These are phyloP conservation scores for Parasteatoda lunata DNA, from an alignment of 2,888 invertebrate species.

Conservation along the genomic window DNA sequence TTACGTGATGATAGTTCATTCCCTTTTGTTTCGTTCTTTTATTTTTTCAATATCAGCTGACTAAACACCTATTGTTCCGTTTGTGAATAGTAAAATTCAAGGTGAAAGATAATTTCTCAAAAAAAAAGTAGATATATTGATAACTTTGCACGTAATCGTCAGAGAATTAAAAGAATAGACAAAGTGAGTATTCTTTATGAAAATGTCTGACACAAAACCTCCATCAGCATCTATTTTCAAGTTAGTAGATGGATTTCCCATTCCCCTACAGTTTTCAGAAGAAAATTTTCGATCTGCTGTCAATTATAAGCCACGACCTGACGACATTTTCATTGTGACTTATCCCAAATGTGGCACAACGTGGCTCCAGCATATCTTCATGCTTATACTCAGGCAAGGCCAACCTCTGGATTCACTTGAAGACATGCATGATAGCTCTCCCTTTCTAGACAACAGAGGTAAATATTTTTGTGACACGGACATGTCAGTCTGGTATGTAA, in stretches of 20 bases:
- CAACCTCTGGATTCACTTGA: neutral
- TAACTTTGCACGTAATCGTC: too few relatives aligned
- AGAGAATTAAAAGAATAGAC: too few relatives aligned
- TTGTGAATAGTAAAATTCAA: too few relatives aligned
- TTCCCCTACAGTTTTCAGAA: conserved; percentile 3
- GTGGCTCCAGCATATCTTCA: conserved; percentile 40
- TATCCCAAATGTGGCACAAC: conserved; percentile 62
- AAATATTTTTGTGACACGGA: neutral
- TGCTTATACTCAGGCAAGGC: conserved; percentile 30
- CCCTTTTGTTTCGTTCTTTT: too few relatives aligned
- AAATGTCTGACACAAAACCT: too few relatives aligned
- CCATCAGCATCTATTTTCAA: neutral
- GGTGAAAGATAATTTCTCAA: too few relatives aligned
- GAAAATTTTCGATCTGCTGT: conserved; percentile 33
- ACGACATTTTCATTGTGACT: conserved; percentile 48
- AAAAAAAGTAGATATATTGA: too few relatives aligned
- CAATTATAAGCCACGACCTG: conserved; percentile 23
- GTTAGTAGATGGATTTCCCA: conserved; percentile 25
- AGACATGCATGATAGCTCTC: neutral
- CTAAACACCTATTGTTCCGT: too few relatives aligned
- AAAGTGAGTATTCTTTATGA: too few relatives aligned
- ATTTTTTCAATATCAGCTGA: too few relatives aligned
- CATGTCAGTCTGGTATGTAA: too few relatives aligned
- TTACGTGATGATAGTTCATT: too few relatives aligned
- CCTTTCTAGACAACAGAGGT: conserved; percentile 43